Percentiles rank a stretch among this genome's conserved stretches.
These are phyloP conservation scores for Talpa occidentalis DNA, from an alignment of 2,113 vertebrate genomes.

Conservation along the genomic window DNA sequence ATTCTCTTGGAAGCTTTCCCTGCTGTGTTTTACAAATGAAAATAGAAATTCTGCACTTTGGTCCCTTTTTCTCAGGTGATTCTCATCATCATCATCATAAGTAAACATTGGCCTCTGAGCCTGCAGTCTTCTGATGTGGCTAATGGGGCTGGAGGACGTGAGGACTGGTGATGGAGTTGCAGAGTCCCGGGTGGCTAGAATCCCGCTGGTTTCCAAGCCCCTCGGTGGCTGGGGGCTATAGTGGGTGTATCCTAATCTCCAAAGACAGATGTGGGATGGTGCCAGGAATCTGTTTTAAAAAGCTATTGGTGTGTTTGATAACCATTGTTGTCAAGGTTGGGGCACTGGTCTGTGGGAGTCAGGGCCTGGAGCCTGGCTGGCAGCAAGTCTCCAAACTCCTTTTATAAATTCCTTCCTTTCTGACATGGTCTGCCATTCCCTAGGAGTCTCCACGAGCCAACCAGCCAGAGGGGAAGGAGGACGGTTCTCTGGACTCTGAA, in stretches of 20 bases:
- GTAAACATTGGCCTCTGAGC: not conserved
- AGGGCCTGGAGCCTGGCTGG: not conserved
- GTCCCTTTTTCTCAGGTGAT: not conserved
- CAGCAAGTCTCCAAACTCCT: not conserved
- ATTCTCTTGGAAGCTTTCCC: not conserved
- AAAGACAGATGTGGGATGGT: not conserved
- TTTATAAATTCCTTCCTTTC: not conserved
- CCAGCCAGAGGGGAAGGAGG: conserved; percentile 68
- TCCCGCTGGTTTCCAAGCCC: not conserved
- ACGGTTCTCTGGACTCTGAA: conserved; percentile 68
- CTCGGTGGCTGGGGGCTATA: not conserved
- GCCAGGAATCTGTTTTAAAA: not conserved
- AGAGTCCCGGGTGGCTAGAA: not conserved
- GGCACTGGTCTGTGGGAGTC: not conserved
- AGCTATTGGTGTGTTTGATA: not conserved
- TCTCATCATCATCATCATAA: not conserved
- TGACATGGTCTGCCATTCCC: conserved; percentile 49
- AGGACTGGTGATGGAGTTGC: not conserved
- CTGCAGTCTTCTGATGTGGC: not conserved
- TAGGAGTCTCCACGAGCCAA: conserved; percentile 81
- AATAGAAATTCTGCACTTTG: not conserved
- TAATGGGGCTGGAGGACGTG: not conserved
- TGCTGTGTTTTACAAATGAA: conserved; percentile 3
- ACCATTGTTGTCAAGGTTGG: not conserved
- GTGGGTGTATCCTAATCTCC: not conserved